These are phyloP conservation scores for Galeruca laticollis DNA, from an alignment of 2,888 invertebrate genomes.

Conservation along the genomic window DNA sequence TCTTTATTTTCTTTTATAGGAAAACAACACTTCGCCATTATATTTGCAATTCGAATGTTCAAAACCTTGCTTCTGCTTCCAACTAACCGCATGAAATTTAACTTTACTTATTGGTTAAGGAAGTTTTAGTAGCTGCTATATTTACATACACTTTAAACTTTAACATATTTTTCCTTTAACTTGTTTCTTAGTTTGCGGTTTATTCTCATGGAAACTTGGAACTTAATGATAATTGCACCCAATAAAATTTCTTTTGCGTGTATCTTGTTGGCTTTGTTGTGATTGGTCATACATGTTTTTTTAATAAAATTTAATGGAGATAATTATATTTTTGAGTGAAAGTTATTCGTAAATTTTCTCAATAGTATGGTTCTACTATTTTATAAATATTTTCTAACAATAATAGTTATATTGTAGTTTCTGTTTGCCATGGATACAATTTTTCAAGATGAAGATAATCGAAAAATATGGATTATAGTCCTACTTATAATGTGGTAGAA, in stretches of 20 bases:
- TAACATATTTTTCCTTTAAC: slow-evolving; percentile 44
- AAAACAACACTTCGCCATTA: slow-evolving; percentile 60
- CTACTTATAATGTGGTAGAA: no score
- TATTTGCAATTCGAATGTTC: slow-evolving; percentile 64
- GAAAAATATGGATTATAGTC: no score
- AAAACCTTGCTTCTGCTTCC: slow-evolving; percentile 50
- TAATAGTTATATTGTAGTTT: no score
- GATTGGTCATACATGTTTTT: neutral
- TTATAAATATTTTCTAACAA: no score
- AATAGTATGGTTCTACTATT: no score
- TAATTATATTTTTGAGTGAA: no score
- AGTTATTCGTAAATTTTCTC: no score
- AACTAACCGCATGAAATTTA: slow-evolving; percentile 53
- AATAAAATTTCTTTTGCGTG: neutral
- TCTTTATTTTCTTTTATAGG: slow-evolving; percentile 41
- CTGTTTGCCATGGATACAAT: no score
- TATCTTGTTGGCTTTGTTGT: neutral
- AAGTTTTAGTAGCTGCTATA: slow-evolving; percentile 49
- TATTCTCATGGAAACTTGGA: slow-evolving; percentile 29
- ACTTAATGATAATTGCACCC: slow-evolving; percentile 36
- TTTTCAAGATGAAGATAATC: no score
- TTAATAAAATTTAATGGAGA: neutral
- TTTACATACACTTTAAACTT: slow-evolving; percentile 49
- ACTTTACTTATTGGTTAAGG: slow-evolving; percentile 52
- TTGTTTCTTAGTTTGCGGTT: slow-evolving; percentile 33